Percentiles rank a stretch among this genome's conserved stretches.
phyloP scores from a whole-genome alignment of 2,888 invertebrate species.

The Callyntrura sp. region DNA sequence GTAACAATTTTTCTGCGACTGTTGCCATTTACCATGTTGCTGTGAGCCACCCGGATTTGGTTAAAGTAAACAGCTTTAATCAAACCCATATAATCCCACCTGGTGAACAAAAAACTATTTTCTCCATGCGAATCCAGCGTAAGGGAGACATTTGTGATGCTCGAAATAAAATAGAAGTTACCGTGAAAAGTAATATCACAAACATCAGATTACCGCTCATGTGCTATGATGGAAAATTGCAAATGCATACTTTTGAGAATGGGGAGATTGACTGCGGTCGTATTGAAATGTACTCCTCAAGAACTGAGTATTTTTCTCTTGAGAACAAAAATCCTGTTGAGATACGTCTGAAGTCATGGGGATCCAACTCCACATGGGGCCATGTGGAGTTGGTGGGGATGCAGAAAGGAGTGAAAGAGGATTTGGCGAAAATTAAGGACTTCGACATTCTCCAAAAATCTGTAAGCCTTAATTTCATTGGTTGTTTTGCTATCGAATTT shows the following conservation, averaged over 20 bases:
- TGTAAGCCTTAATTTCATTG: conserved; percentile 66
- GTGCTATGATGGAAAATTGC: conserved; percentile 91
- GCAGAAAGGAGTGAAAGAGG: conserved; percentile 86
- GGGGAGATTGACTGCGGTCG: conserved; percentile 88
- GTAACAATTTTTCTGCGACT: conserved; percentile 83
- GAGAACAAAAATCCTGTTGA: conserved; percentile 92
- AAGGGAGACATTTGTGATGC: conserved; percentile 82
- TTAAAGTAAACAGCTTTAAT: conserved; percentile 82
- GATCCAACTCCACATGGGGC: conserved; percentile 88
- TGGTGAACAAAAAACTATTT: conserved; percentile 82
- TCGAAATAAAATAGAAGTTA: conserved; percentile 85
- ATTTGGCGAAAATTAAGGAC: conserved; percentile 82
- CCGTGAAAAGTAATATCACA: conserved; percentile 91
- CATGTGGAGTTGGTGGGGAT: conserved; percentile 89
- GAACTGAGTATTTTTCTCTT: conserved; percentile 90
- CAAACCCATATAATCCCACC: conserved; percentile 82
- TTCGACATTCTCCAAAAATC: conserved; percentile 83
- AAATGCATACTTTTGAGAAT: conserved; percentile 85
- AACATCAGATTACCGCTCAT: conserved; percentile 89
- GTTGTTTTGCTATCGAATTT: background rate
- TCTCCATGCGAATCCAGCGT: conserved; percentile 81
- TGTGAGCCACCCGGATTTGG: conserved; percentile 83
- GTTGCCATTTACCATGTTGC: conserved; percentile 83
- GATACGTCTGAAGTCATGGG: conserved; percentile 88
- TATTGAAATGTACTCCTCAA: conserved; percentile 88